Percentiles rank a stretch among this genome's conserved stretches.
These are phyloP conservation scores for Pogonus chalceus DNA, from an alignment of 1,140 invertebrate genomes.

Conservation along the genomic window DNA sequence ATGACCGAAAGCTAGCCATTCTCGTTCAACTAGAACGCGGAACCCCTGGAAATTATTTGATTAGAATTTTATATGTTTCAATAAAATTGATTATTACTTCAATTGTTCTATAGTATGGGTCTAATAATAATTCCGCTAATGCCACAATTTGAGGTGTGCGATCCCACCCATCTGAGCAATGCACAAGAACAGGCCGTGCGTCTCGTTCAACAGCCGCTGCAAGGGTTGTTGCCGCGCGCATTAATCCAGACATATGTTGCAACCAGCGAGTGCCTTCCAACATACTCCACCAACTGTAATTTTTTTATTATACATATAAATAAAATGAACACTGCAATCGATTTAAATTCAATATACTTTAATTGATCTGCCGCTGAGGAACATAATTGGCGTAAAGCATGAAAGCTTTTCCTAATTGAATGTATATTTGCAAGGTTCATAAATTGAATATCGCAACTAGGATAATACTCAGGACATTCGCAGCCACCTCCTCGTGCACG, in stretches of 20 bases:
- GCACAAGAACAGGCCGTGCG: constrained; percentile 83
- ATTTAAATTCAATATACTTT: constrained; percentile 45
- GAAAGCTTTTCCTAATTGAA: constrained; percentile 79
- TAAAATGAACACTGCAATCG: constrained; percentile 2
- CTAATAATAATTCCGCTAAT: constrained; percentile 80
- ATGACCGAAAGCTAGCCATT: constrained; percentile 95
- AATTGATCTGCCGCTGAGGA: constrained; percentile 62
- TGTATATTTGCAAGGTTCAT: constrained; percentile 97
- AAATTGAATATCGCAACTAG: constrained; percentile 87
- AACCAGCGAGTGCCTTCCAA: constrained; percentile 86
- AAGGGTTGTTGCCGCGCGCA: constrained; percentile 69
- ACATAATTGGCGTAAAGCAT: constrained; percentile 63
- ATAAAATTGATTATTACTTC: constrained; percentile 55
- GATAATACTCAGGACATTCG: constrained; percentile 93
- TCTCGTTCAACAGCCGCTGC: constrained; percentile 71
- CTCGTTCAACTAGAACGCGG: constrained; percentile 80
- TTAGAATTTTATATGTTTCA: no score
- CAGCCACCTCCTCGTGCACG: constrained; percentile 90
- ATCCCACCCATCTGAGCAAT: constrained; percentile 97
- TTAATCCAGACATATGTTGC: constrained; percentile 73
- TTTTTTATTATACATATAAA: neutral
- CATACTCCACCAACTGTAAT: constrained; percentile 72
- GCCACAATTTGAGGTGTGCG: constrained; percentile 90
- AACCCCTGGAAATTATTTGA: constrained; percentile 59
- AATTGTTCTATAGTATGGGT: constrained; percentile 87